Evolutionary conservation across 2,888 invertebrate genomes (phyloP).

Genomic region (Cybosia mesomella): DNA sequence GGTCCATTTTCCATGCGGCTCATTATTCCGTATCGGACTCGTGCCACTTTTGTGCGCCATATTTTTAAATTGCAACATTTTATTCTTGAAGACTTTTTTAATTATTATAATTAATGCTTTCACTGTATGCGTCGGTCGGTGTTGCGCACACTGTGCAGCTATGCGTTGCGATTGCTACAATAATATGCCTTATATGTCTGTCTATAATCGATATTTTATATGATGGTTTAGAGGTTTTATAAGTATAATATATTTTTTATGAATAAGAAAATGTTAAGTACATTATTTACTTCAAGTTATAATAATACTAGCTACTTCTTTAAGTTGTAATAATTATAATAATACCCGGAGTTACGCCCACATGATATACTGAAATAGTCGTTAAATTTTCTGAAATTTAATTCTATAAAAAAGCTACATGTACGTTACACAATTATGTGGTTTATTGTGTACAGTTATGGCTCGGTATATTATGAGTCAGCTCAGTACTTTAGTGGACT

Average conservation of each 20-base stretch:
- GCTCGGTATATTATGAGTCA: background rate
- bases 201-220: background rate
- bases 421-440: too few species aligned
- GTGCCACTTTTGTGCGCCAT: conserved; percentile 63
- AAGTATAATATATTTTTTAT: background rate
- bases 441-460: too few species aligned
- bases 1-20: conserved; percentile 67
- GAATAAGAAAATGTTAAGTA: background rate
- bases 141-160: conserved; percentile 31
- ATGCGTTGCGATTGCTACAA: conserved; percentile 41
- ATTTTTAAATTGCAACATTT: conserved; percentile 67
- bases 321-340: too few species aligned
- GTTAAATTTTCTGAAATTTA: background rate
- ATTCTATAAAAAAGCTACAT: too few species aligned
- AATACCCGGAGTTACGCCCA: too few species aligned
- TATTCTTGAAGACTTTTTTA: conserved; percentile 57
- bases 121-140: conserved; percentile 53
- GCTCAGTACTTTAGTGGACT: background rate
- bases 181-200: background rate
- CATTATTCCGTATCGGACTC: conserved; percentile 71
- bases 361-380: too few species aligned
- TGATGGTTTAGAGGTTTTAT: background rate
- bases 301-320: too few species aligned
- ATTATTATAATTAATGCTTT: conserved; percentile 75
- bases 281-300: too few species aligned